These are phyloP conservation scores for Bruchidius siliquastri DNA, from an alignment of 2,888 invertebrate genomes.

Conservation along the genomic window DNA sequence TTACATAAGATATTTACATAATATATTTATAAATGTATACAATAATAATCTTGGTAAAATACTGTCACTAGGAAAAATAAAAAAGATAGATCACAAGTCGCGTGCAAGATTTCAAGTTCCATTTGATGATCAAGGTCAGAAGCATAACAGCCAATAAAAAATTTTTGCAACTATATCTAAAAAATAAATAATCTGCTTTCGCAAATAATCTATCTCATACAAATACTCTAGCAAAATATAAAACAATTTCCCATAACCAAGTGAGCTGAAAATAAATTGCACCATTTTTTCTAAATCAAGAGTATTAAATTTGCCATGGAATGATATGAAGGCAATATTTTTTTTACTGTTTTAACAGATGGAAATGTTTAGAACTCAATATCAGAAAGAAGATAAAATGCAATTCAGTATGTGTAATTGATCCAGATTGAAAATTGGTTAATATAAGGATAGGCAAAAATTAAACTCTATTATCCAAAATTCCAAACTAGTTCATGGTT, in stretches of 20 bases:
- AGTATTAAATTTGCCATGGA: not conserved
- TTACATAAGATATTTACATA: not conserved
- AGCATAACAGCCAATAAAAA: not conserved
- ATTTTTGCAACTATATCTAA: not conserved
- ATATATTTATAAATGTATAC: not conserved
- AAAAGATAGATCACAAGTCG: not conserved
- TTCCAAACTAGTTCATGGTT: constrained; percentile 21
- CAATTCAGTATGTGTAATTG: not conserved
- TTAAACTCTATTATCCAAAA: not conserved
- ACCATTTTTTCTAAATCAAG: not conserved
- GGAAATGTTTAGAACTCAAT: not conserved
- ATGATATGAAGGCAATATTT: not conserved
- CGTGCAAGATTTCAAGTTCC: not conserved
- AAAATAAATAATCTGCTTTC: not conserved
- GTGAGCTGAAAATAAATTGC: not conserved
- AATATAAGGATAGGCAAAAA: not conserved
- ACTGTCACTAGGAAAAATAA: not conserved
- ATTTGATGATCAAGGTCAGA: not conserved
- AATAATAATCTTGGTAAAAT: not conserved
- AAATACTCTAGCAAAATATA: not conserved
- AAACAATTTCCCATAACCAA: not conserved
- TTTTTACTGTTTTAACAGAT: not conserved
- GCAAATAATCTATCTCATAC: not conserved
- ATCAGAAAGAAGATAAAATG: not conserved
- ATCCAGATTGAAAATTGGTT: no score